These are phyloP conservation scores for Actinemys pallida DNA, from an alignment of 2,113 vertebrate species.

Conservation along the genomic window DNA sequence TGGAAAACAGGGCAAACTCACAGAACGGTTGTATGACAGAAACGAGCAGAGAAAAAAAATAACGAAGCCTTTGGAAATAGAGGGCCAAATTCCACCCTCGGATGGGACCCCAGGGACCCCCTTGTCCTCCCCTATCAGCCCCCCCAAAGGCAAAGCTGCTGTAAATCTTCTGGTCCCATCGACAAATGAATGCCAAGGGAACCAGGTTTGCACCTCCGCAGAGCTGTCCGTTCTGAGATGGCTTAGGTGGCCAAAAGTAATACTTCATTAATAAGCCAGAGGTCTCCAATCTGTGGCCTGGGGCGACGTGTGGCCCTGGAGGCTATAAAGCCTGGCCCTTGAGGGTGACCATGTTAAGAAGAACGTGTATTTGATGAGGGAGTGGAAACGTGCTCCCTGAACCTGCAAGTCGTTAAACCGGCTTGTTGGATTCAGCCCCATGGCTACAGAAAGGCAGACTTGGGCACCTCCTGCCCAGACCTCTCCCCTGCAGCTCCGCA, in stretches of 20 bases:
- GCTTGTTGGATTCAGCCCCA: neutral
- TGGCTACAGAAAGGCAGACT: neutral
- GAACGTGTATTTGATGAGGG: neutral
- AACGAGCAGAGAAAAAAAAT: neutral
- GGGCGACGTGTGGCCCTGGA: neutral
- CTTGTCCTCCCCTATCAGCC: neutral
- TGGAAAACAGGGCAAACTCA: conserved; percentile 10
- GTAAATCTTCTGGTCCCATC: neutral
- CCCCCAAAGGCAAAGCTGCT: neutral
- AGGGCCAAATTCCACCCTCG: neutral
- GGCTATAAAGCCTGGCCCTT: neutral
- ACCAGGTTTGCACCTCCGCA: neutral
- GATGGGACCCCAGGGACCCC: neutral
- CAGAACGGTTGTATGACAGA: neutral
- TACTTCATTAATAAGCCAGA: neutral
- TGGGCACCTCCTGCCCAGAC: neutral
- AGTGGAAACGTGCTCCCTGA: neutral
- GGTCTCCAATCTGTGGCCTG: neutral
- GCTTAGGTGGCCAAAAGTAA: neutral
- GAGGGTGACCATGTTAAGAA: neutral
- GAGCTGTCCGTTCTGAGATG: neutral
- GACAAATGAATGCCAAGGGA: neutral
- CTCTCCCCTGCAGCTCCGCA: neutral
- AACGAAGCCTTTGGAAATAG: rapidly evolving
- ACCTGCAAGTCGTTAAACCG: neutral